Percentiles rank a stretch among this genome's conserved stretches.
Conservation (phyloP, 2,797 vertebrate genomes). For the Propithecus deckenii region DNA sequence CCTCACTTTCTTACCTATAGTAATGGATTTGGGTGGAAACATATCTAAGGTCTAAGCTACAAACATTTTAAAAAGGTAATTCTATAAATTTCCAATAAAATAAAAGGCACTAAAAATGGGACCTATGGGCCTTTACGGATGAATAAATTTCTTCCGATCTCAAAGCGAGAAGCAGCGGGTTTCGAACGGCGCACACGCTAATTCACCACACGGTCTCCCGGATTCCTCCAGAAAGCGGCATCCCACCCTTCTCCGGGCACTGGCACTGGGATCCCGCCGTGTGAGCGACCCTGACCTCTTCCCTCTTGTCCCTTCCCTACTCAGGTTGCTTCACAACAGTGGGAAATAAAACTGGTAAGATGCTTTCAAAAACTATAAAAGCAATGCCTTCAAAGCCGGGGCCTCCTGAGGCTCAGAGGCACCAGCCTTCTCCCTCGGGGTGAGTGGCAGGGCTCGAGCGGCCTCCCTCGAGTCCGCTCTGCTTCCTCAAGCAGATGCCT, state of each 20-base stretch:
- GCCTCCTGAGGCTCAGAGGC: accelerated
- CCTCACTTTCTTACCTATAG: accelerated
- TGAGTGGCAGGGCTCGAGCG: accelerated
- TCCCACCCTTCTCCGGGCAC: too few species aligned
- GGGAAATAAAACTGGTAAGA: accelerated
- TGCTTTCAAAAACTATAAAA: accelerated
- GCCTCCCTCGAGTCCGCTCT: accelerated
- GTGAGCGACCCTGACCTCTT: accelerated
- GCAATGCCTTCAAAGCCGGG: accelerated
- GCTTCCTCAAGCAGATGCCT: accelerated
- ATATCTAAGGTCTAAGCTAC: not conserved
- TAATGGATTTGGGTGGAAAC: not conserved
- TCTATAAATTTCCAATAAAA: not conserved
- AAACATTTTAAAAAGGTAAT: not conserved
- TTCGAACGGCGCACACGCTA: not conserved
- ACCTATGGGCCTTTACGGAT: not conserved
- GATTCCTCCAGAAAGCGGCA: not conserved
- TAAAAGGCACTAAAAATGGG: not conserved
- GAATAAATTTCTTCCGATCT: too few species aligned
- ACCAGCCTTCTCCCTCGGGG: accelerated
- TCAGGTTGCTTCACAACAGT: accelerated
- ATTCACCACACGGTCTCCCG: not conserved
- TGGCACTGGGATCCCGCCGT: not conserved
- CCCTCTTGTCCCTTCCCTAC: not conserved
- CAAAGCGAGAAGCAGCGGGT: not conserved